phyloP scores from a whole-genome alignment of 1,140 invertebrate species.

The Drosophila elegans region DNA sequence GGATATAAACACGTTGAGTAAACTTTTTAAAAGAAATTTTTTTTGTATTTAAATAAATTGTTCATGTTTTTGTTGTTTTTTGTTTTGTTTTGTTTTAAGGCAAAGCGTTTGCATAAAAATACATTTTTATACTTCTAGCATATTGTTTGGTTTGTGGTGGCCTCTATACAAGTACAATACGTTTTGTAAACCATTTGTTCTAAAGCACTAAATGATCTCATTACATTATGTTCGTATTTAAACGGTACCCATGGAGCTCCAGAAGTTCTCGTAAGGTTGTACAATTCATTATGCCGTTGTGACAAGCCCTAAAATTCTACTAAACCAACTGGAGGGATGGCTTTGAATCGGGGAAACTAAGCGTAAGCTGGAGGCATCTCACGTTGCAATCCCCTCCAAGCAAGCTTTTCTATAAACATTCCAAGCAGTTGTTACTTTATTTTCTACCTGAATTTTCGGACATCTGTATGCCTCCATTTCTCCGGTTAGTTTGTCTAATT shows the following conservation, averaged over 20 bases:
- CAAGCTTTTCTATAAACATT: slow-evolving; percentile 1
- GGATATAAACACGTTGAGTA: slow-evolving; percentile 9
- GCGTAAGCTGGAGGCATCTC: neutral
- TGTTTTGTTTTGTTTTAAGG: slow-evolving; percentile 64
- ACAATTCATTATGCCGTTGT: slow-evolving; percentile 24
- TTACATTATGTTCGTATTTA: neutral
- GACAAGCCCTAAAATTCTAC: slow-evolving; percentile 24
- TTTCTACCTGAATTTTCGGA: neutral
- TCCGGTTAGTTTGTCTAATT: slow-evolving; percentile 17
- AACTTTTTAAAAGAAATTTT: slow-evolving; percentile 49
- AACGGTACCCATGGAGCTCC: slow-evolving; percentile 29
- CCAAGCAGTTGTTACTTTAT: neutral
- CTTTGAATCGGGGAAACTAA: neutral
- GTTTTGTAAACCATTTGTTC: slow-evolving; percentile 68
- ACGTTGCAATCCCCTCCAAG: neutral
- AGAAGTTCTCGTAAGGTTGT: slow-evolving; percentile 25
- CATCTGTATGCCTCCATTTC: neutral
- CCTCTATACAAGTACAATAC: slow-evolving; percentile 51
- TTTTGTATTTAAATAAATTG: slow-evolving; percentile 61
- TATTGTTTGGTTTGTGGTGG: slow-evolving; percentile 44
- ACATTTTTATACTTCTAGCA: slow-evolving; percentile 49
- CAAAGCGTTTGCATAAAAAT: slow-evolving; percentile 84
- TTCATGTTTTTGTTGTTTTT: slow-evolving; percentile 21
- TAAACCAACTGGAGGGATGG: slow-evolving; percentile 9
- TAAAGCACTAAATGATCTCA: slow-evolving; percentile 51